Base-by-base conservation (phyloP, 2,888 invertebrate genomes). In the Ennomos quercinarius region DNA sequence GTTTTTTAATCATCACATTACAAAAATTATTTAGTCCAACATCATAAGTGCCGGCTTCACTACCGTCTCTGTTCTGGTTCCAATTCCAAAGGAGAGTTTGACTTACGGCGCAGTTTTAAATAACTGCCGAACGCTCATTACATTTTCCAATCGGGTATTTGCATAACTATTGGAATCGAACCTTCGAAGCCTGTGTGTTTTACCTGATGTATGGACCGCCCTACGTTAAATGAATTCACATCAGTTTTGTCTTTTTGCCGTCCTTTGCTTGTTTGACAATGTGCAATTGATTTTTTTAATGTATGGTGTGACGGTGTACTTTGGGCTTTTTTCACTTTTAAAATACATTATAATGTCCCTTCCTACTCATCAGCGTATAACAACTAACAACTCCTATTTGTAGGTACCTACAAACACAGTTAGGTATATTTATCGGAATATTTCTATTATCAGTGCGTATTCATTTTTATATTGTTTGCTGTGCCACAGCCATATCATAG, bases 141-240 rank as follows among this genome's bases (percentile, higher is more conserved):
- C 90, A 84, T 83, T 81, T 61, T 83, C 80, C 78, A 80, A 77
- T 83, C 79, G 87, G 81, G 59, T 87, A 92, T 92, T 92, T 91
- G 91, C 91, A 92, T 92, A 92, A 89, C 91, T 91, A 92, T 92
- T 92, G 91, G 91, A 92, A 87, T 88, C 86, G 89, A 86, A 86
- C 76, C 74, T 73, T 63, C 76, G 63, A 57, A 74, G 77, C 72
- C 80, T 82, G 82, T 90, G 90, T 91, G 90, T 91, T 89, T 89
- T 91, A 74, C 64, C 80, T 89, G 90, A 90, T 89, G 87, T 80
- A 91, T 85, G 83, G 77, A 71, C 80, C 77, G 83, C 78, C 78
- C 45, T 80, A 78, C 80, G 83, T 82, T 83, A 87, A 88, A 89
- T 84, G 84, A 86, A 82, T 84, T 81, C 78, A 73, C 78, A 72